Evolutionary conservation across 2,113 vertebrate species (phyloP).

Genomic region (Dipodomys ordii): DNA sequence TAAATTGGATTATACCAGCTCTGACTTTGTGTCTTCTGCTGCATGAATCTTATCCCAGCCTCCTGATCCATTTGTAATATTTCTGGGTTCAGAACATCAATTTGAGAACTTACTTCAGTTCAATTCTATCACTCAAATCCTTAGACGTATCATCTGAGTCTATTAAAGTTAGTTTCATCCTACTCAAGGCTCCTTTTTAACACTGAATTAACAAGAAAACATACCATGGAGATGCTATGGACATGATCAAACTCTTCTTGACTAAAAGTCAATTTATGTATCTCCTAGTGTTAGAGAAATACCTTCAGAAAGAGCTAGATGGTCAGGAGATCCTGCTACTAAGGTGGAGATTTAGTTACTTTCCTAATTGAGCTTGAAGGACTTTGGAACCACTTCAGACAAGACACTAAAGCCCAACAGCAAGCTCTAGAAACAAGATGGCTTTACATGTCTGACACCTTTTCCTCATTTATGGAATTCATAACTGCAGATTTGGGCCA

Average conservation of each 20-base stretch:
- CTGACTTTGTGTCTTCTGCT: neutral
- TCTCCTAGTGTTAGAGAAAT: neutral
- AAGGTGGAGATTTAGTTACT: neutral
- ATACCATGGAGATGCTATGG: too few relatives aligned
- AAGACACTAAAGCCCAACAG: neutral
- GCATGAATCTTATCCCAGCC: neutral
- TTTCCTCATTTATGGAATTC: neutral
- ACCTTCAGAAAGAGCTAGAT: neutral
- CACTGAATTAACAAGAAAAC: neutral
- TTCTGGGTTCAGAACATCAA: neutral
- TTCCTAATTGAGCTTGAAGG: neutral
- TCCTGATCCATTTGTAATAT: neutral
- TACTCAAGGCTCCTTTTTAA: neutral
- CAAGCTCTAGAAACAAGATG: neutral
- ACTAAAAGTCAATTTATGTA: neutral
- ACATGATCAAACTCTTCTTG: neutral
- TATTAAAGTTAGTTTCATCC: conserved; percentile 22
- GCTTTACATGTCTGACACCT: neutral
- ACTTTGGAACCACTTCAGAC: conserved; percentile 1
- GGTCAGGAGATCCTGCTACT: neutral
- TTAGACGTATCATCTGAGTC: neutral
- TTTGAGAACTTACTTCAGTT: neutral
- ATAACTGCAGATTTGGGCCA: neutral
- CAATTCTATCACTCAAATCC: neutral
- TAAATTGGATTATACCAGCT: neutral